Percentiles rank a stretch among this genome's conserved stretches.
phyloP scores from a whole-genome alignment of 2,888 invertebrate species.

The Clanis bilineata region DNA sequence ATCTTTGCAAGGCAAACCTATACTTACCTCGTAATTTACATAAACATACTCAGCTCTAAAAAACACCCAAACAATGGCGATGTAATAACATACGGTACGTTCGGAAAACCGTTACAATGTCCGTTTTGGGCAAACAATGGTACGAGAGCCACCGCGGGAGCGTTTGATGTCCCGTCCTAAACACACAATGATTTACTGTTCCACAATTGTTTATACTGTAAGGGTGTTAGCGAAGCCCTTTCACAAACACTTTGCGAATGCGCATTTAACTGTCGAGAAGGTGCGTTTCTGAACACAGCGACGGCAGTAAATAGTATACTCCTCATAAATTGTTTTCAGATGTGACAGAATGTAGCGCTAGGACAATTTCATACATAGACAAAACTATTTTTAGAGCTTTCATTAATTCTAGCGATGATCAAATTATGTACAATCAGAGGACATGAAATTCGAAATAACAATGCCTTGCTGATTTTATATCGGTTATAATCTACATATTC shows the following conservation, averaged over 20 bases:
- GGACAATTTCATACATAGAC: no score
- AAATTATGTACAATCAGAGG: no score
- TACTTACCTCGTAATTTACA: not conserved
- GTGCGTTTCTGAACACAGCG: not conserved
- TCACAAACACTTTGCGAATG: slow-evolving; percentile 44
- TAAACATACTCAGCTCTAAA: not conserved
- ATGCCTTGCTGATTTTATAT: no score
- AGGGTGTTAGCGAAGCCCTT: slow-evolving; percentile 34
- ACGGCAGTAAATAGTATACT: no score
- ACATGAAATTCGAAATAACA: no score
- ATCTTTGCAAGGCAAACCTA: not conserved
- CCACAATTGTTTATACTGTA: slow-evolving; percentile 39
- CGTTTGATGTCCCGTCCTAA: slow-evolving; percentile 37
- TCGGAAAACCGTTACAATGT: slow-evolving; percentile 45
- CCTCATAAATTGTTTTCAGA: no score
- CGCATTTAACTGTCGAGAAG: slow-evolving; percentile 41
- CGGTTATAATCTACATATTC: no score
- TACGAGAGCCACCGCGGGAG: slow-evolving; percentile 33
- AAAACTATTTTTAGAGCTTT: no score
- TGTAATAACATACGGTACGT: not conserved
- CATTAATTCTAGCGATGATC: no score
- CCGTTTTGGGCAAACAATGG: slow-evolving; percentile 48
- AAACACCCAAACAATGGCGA: not conserved
- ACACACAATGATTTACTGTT: slow-evolving; percentile 38
- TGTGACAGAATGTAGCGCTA: no score